Evolutionary conservation across 2,113 vertebrate species (phyloP).

Genomic region (Nicator chloris): DNA sequence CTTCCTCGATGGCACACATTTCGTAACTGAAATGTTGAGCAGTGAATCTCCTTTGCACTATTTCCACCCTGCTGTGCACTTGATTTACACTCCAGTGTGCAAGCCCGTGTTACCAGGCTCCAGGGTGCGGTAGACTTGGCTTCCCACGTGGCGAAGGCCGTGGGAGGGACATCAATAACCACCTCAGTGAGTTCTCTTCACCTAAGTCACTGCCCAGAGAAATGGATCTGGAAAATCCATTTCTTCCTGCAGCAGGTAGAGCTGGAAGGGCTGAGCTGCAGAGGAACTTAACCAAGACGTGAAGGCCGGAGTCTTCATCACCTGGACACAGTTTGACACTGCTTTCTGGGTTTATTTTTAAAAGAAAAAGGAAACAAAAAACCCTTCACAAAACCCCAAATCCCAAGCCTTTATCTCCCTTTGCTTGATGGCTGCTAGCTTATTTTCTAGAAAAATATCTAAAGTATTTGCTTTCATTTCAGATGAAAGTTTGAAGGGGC

Average conservation of each 20-base stretch:
- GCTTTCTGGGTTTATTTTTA: background rate
- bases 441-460: background rate
- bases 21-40: accelerated
- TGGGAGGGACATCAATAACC: background rate
- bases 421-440: background rate
- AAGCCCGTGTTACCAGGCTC: background rate
- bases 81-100: background rate
- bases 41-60: background rate
- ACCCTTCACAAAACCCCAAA: background rate
- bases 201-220: background rate
- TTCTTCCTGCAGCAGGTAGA: background rate
- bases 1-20: background rate
- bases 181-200: background rate
- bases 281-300: background rate
- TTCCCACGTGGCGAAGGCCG: background rate
- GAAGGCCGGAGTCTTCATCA: background rate
- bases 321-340: background rate
- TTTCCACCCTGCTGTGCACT: background rate
- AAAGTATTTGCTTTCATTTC: background rate
- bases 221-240: background rate
- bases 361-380: background rate
- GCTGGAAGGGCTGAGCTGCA: background rate
- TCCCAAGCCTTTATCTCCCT: background rate
- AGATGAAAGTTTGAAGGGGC: background rate
- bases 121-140: accelerated